These are phyloP conservation scores for Amyelois transitella DNA, from an alignment of 1,140 invertebrate genomes.

Conservation along the genomic window DNA sequence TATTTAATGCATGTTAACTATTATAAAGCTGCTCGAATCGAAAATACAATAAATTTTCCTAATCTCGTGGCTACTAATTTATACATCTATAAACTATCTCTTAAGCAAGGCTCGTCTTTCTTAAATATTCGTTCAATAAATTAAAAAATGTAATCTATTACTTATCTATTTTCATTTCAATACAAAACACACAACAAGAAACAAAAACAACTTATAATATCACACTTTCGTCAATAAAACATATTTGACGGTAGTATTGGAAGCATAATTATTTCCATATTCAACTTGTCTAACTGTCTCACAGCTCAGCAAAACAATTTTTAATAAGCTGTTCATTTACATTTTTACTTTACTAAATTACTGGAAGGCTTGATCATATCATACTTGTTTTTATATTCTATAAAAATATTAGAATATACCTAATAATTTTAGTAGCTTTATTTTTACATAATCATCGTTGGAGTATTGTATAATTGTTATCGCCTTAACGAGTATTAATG, in stretches of 20 bases:
- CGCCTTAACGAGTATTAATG: conserved; percentile 36
- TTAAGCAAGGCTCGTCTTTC: conserved; percentile 73
- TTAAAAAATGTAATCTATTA: conserved; percentile 56
- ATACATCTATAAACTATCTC: conserved; percentile 65
- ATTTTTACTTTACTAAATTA: conserved; percentile 67
- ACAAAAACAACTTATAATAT: conserved; percentile 70
- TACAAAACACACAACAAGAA: conserved; percentile 69
- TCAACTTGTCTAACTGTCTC: conserved; percentile 43
- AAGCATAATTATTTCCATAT: conserved; percentile 49
- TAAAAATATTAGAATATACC: conserved; percentile 73
- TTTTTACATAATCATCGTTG: conserved; percentile 62
- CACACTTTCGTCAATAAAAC: conserved; percentile 61
- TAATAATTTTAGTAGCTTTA: conserved; percentile 44
- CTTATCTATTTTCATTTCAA: conserved; percentile 50
- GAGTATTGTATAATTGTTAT: conserved; percentile 55
- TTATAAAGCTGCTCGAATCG: conserved; percentile 31
- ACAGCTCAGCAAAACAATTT: conserved; percentile 60
- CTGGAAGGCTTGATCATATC: conserved; percentile 71
- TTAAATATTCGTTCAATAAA: conserved; percentile 68
- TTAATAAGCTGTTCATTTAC: conserved; percentile 53
- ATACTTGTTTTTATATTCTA: conserved; percentile 68
- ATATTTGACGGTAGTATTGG: conserved; percentile 47
- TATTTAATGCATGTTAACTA: no score
- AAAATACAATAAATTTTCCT: conserved; percentile 43
- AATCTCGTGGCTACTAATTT: conserved; percentile 46